Conservation (phyloP, 2,113 vertebrate genomes). For the Delphinus delphis region DNA sequence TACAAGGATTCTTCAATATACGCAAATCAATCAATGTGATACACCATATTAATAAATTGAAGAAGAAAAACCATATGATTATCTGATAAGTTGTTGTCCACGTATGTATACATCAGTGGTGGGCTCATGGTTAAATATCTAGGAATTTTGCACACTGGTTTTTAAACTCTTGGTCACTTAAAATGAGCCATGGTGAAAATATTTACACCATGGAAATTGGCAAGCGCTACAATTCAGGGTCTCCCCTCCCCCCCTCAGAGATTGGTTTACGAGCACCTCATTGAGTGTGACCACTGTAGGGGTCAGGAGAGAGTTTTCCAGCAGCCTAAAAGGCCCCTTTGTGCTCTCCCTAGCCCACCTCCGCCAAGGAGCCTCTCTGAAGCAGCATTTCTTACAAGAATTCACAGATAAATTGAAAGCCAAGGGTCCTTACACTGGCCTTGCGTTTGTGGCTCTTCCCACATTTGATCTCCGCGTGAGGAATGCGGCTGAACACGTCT, state of each 20-base stretch:
- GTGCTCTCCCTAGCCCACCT: background rate
- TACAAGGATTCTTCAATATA: no score
- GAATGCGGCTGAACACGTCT: background rate
- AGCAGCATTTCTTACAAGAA: background rate
- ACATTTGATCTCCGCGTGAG: background rate
- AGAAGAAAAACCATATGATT: background rate
- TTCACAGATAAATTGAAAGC: background rate
- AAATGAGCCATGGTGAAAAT: background rate
- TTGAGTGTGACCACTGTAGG: fast-evolving
- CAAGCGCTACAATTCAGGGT: background rate
- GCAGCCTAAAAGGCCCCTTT: background rate
- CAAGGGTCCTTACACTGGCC: fast-evolving
- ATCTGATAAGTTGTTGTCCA: background rate
- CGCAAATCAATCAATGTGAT: no score
- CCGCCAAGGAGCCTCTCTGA: background rate
- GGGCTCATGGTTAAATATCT: background rate
- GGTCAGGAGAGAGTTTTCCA: background rate
- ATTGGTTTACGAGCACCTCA: no score
- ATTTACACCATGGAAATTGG: background rate
- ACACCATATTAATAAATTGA: no score
- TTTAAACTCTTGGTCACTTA: background rate
- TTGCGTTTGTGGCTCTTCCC: background rate
- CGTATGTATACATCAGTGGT: no score
- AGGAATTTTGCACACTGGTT: background rate
- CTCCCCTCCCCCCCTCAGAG: background rate